Base-by-base conservation (phyloP, 2,888 invertebrate species). In the Gastracanthus pulcherrimus region DNA sequence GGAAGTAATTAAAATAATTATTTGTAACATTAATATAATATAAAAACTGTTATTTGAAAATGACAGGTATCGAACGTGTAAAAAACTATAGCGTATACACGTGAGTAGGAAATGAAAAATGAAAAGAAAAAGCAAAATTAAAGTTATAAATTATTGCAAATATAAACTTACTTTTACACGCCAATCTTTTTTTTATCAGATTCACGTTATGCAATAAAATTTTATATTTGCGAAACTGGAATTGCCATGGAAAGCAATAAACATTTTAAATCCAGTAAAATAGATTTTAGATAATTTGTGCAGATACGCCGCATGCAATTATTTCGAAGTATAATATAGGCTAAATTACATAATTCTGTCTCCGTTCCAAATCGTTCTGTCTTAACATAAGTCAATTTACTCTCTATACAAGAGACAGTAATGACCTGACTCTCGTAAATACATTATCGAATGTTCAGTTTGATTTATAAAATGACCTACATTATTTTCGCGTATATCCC, bases 291-390 rank as follows among this genome's bases (percentile, higher is more conserved):
- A 78, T 71, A 38, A 55, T 78, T 71, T 51, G 51, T 31, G 19
- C 29, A 60, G 58, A 76, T 69, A 23, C 26, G 38, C 16, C 38
- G 29, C 26, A 45, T 51, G 64, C 64, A 71, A 76, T 79, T 69
- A 79, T 69, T 67, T 58, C 36, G 51, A 62, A 67, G 67, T 51
- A 74, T 48, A 77, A 74, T 75, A 26, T 67, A 60, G 69, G 41
- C 41, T 75, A 62, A 81, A 76, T 81, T 76, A 78, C 78, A 77
- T 75, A 75, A 74, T 74, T 78, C 55, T 77, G 81, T 69, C 81
- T 74, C 13, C 29, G 29, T 55, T 78, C 78, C 74, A 78, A 81
- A 76, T 78, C 62, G 75, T 45, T 64, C 23, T 7, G 69, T 64
- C 78, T 75, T 75, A 75, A 69, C 62, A 75, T 19, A 64, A 75